Percentiles rank a stretch among this genome's conserved stretches.
phyloP scores from a whole-genome alignment of 2,888 invertebrate genomes.

The Bimastos eiseni region DNA sequence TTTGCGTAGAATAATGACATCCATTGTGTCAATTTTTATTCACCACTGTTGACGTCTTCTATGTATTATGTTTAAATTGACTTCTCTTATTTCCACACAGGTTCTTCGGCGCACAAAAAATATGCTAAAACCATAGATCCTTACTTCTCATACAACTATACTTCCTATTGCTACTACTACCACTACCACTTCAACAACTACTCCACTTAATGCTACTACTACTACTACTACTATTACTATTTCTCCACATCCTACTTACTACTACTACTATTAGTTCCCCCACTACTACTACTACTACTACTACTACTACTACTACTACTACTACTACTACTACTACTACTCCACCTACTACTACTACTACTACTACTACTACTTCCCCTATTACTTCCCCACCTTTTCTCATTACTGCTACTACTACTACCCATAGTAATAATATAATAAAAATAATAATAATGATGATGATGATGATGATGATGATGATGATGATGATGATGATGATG shows the following conservation, averaged over 20 bases:
- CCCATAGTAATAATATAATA: neutral
- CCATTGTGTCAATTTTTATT: no score
- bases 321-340: conserved; percentile 10
- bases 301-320: conserved; percentile 21
- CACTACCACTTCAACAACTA: conserved; percentile 8
- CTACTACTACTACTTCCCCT: conserved; percentile 22
- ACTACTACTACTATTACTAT: conserved; percentile 26
- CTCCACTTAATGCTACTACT: neutral
- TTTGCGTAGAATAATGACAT: no score
- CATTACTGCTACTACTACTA: neutral
- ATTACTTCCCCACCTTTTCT: neutral
- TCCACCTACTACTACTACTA: neutral
- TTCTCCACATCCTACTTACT: neutral
- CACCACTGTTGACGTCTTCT: no score
- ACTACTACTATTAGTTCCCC: no score
- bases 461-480: conserved; percentile 35
- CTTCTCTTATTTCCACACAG: no score
- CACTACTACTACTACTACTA: neutral
- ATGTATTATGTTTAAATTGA: no score
- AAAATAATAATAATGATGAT: no score
- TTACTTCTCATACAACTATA: neutral
- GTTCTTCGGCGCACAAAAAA: no score
- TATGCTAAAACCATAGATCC: no score
- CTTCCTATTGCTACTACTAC: neutral
- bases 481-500: conserved; percentile 20